Evolutionary conservation across 2,113 vertebrate genomes (phyloP).

Genomic region (Gulo gulo): DNA sequence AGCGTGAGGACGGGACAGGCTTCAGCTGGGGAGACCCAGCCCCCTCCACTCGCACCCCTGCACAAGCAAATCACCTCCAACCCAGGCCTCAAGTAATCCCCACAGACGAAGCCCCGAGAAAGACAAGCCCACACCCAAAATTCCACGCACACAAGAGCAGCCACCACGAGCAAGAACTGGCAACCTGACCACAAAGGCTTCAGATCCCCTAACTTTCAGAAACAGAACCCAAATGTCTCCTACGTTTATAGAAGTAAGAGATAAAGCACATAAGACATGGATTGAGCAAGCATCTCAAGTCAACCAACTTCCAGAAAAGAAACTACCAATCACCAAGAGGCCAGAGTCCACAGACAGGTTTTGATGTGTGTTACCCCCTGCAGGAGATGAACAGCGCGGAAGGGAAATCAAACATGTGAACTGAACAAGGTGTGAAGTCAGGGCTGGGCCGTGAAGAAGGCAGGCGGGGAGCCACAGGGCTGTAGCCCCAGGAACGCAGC

Average conservation of each 20-base stretch:
- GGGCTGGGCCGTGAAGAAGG: neutral
- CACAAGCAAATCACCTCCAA: neutral
- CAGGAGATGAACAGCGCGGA: too few species aligned
- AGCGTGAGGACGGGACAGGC: accelerated
- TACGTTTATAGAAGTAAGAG: neutral
- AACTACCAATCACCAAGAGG: accelerated
- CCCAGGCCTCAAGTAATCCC: neutral
- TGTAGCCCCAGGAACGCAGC: neutral
- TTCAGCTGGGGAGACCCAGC: accelerated
- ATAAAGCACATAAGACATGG: neutral
- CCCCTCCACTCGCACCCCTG: accelerated
- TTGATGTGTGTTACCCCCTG: accelerated
- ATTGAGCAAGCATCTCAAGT: too few species aligned
- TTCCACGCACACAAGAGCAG: neutral
- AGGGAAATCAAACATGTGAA: neutral
- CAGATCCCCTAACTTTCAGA: neutral
- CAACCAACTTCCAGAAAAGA: neutral
- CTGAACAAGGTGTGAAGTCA: neutral
- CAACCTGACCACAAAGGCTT: neutral
- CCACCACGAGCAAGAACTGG: neutral
- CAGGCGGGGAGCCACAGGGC: neutral
- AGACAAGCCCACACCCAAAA: neutral
- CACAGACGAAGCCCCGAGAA: neutral
- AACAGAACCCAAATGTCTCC: neutral
- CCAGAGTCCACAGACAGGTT: too few species aligned